Conservation (phyloP, 1,140 invertebrate genomes). For the Drusus annulatus region DNA sequence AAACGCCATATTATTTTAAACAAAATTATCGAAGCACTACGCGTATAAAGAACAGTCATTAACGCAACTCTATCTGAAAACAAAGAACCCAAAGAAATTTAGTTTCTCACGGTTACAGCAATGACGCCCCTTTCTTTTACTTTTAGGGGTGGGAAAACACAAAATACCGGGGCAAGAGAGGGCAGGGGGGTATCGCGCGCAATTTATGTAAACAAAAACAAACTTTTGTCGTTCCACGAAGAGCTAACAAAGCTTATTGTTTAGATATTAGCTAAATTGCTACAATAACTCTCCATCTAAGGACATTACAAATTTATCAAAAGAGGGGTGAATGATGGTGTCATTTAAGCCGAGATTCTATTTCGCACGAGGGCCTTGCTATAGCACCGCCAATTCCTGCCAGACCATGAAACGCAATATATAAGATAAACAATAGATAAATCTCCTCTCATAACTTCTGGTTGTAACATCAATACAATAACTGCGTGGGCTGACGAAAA, state of each 20-base stretch:
- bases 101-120: slow-evolving; percentile 1
- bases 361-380: no score
- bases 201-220: slow-evolving; percentile 48
- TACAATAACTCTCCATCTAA: slow-evolving; percentile 39
- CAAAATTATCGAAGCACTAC: slow-evolving; percentile 17
- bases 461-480: no score
- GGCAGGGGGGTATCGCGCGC: slow-evolving; percentile 31
- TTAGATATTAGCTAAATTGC: slow-evolving; percentile 46
- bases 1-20: neutral
- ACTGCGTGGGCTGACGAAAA: no score
- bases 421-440: no score
- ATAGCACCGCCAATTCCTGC: no score
- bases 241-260: slow-evolving; percentile 47
- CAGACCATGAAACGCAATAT: no score
- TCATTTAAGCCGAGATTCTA: neutral
- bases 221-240: slow-evolving; percentile 45
- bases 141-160: neutral
- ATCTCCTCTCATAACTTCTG: no score
- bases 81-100: slow-evolving; percentile 35
- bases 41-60: slow-evolving; percentile 40
- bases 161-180: neutral
- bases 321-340: slow-evolving; percentile 25
- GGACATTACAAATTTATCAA: slow-evolving; percentile 44
- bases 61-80: slow-evolving; percentile 34
- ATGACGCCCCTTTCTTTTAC: neutral